Evolutionary conservation across 2,888 invertebrate genomes (phyloP), one percentile per base, ranked within the genome.

Genomic region (Coecobrya sp.): DNA sequence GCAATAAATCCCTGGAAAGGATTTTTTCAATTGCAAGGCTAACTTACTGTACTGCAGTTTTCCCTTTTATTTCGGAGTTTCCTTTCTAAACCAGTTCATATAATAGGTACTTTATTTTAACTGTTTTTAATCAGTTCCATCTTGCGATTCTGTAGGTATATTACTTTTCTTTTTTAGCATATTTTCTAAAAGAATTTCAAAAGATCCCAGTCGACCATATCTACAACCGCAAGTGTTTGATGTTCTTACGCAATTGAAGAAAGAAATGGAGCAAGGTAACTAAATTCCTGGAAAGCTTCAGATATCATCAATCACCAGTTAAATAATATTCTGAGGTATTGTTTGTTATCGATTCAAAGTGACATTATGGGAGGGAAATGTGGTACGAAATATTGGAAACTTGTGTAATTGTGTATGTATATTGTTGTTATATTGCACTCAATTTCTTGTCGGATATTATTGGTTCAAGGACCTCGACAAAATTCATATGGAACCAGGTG

Each of bases 401-500:
- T n/a, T n/a, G n/a, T n/a, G n/a, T n/a, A n/a, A n/a, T n/a, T n/a
- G n/a, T n/a, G n/a, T n/a, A n/a, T n/a, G n/a, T n/a, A n/a, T n/a
- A n/a, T 36, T 36, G 2, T 36, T 36, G 36, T 36, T 7, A 42
- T 10, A 7, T 10, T 13, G 3, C 19, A 62, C 0, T 8, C 22
- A 19, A 62, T 19, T 62, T 0, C 22, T 62, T 62, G 62, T 62
- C 22, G 55, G 27, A 49, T 65, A 65, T 59, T 86, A 73, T 89
- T 89, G 52, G 89, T 85, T 85, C 90, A 90, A 85, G 90, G 90
- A 85, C 76, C 2, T 13, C n/a, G n/a, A 36, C 27, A 68, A 59
- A 82, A 13, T 84, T 52, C 7, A 73, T 73, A 42, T 89, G 89
- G 82, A 70, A 73, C 82, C 89, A 85, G 76, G 90, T 84, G 84